Evolutionary conservation across 1,140 invertebrate species (phyloP), one percentile per base, ranked within the genome.

Genomic region (Bombus sylvicola): DNA sequence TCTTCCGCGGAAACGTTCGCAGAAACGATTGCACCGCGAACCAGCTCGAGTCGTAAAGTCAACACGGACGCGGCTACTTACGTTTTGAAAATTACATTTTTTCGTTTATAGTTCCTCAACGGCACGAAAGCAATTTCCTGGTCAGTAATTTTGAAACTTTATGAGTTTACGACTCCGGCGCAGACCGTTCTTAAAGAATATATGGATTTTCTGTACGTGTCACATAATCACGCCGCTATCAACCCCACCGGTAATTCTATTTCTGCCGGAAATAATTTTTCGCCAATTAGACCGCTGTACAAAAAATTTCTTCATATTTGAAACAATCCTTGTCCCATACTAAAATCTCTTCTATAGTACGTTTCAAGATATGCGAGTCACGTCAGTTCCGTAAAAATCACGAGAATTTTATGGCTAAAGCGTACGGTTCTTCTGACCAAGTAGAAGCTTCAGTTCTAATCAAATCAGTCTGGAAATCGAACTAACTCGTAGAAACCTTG

Each of bases 81-180:
- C 82, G 37, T 83, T 69, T 83, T 43, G 28, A 47, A 72, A 81
- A 81, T 81, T 59, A 62, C 73, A 72, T 81, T 71, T 81, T 62
- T 73, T 37, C 69, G 41, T 81, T 81, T 80, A 80, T 25, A 43
- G 62, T 43, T 28, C 22, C 77, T n/a, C 28, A n/a, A 41, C 15
- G 41, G 31, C 25, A 37, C 78, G 41, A 18, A 37, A 43, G 64
- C 78, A 80, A 80, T 80, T 80, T 80, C 66, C 78, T 53, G 78
- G 78, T 53, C 64, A 53, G 78, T 80, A 80, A 69, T 80, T 80
- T 80, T 37, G 34, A n/a, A 31, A 53, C 25, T 80, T 80, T 69
- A 80, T 39, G 78, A 69, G 64, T 80, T 80, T 80, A 80, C 34
- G 78, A 39, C 78, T 37, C 9, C 25, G 13, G 34, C 15, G 34